These are phyloP conservation scores for Lepus oiostolus DNA, from an alignment of 2,797 vertebrate species.

Conservation along the genomic window DNA sequence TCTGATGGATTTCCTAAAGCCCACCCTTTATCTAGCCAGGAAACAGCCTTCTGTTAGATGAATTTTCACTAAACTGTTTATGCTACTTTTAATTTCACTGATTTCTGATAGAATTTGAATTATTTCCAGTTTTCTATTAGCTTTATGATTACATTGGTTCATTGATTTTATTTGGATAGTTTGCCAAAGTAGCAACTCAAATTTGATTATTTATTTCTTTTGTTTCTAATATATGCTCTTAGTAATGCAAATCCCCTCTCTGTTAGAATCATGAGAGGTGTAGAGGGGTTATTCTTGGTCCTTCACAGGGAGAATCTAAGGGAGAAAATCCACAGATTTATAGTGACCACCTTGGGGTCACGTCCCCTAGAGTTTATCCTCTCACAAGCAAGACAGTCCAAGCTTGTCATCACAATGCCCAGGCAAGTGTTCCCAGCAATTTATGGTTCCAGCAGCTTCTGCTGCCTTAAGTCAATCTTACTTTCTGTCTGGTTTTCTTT, in stretches of 20 bases:
- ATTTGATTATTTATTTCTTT: neutral
- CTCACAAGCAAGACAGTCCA: neutral
- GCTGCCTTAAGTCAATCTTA: neutral
- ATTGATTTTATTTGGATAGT: neutral
- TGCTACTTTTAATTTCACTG: neutral
- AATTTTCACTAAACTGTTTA: neutral
- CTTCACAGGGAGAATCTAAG: neutral
- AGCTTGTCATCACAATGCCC: neutral
- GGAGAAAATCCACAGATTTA: fast-evolving
- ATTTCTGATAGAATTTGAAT: neutral
- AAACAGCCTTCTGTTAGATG: neutral
- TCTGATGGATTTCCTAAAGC: too few relatives aligned
- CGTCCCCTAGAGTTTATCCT: too few relatives aligned
- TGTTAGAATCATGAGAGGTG: neutral
- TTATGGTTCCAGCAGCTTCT: neutral
- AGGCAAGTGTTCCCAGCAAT: neutral
- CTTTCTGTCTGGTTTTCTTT: too few relatives aligned
- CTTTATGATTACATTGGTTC: neutral
- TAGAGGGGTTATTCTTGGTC: too few relatives aligned
- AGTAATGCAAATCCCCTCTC: neutral
- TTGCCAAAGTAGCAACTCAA: neutral
- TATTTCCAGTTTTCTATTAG: neutral
- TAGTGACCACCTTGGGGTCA: fast-evolving
- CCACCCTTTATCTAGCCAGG: neutral
- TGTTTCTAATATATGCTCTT: neutral